These are phyloP conservation scores for Chalcis sispes DNA, from an alignment of 2,888 invertebrate species.

Conservation along the genomic window DNA sequence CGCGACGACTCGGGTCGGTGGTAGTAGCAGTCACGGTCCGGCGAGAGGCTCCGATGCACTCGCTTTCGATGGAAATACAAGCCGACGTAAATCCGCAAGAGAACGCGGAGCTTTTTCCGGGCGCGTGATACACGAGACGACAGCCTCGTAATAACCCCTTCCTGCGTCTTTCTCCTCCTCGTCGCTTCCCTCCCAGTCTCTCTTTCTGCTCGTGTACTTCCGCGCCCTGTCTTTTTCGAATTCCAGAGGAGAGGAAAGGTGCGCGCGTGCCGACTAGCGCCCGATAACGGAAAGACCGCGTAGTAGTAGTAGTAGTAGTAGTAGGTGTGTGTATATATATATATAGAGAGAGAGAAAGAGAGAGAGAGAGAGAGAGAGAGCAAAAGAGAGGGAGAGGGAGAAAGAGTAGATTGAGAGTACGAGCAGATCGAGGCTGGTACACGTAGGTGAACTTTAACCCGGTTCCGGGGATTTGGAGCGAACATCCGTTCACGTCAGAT, in stretches of 20 bases:
- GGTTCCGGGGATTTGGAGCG: constrained; percentile 61
- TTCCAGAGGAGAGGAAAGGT: background rate
- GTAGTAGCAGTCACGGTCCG: constrained; percentile 51
- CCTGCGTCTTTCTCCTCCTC: background rate
- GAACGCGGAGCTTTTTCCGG: constrained; percentile 59
- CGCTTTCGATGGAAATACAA: constrained; percentile 63
- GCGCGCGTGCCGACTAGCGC: background rate
- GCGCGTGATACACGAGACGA: constrained; percentile 59
- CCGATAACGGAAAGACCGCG: constrained; percentile 12
- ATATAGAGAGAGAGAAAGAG: no score
- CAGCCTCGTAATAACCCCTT: constrained; percentile 59
- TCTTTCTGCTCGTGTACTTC: background rate
- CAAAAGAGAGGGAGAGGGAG: no score
- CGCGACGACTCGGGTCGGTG: no score
- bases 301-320: no score
- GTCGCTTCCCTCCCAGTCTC: background rate
- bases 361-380: no score
- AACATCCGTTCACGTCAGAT: constrained; percentile 62
- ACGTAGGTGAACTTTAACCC: no score
- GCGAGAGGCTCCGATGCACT: constrained; percentile 51
- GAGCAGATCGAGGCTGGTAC: no score
- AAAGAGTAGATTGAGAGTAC: constrained; percentile 42
- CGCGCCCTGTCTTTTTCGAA: constrained; percentile 8
- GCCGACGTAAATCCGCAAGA: constrained; percentile 61
- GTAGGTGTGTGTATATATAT: no score